A percentile compares a stretch with the other conserved stretches of the same genome.
These are phyloP conservation scores for Zygogramma bicolorata DNA, from an alignment of 2,888 invertebrate species.

Conservation along the genomic window DNA sequence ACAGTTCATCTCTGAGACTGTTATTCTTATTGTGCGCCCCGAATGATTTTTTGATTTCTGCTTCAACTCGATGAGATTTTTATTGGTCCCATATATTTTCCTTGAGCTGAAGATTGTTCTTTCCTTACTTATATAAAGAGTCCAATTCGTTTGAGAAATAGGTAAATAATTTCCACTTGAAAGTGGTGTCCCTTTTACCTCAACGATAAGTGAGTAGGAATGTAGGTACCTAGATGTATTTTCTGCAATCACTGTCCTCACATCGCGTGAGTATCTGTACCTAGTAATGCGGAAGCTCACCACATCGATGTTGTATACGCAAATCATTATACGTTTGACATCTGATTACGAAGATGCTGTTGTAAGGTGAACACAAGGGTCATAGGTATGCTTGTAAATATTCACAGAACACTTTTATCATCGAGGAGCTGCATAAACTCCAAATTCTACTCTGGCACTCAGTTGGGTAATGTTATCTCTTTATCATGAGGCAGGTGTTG, in stretches of 20 bases:
- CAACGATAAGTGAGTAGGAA: no score
- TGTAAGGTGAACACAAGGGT: conserved; percentile 43
- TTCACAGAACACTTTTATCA: conserved; percentile 45
- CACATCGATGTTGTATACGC: not conserved
- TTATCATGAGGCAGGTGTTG: conserved; percentile 18
- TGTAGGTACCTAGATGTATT: not conserved
- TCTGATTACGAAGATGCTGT: conserved; percentile 42
- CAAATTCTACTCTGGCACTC: conserved; percentile 15
- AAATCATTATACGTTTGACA: conserved; percentile 32
- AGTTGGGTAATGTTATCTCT: conserved; percentile 32
- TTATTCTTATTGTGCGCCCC: no score
- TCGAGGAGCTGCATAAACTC: conserved; percentile 2
- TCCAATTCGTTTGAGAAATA: no score
- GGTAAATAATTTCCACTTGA: no score
- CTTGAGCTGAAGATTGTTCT: no score
- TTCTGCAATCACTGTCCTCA: not conserved
- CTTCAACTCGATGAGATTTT: no score
- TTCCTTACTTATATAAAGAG: no score
- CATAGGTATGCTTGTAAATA: conserved; percentile 44
- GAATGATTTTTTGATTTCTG: no score
- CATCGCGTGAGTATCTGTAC: not conserved
- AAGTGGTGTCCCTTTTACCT: no score
- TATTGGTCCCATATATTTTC: no score
- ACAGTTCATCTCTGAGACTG: no score
- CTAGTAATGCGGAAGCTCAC: conserved; percentile 7